phyloP scores from a whole-genome alignment of 1,140 invertebrate species.

The Coptotermes formosanus region DNA sequence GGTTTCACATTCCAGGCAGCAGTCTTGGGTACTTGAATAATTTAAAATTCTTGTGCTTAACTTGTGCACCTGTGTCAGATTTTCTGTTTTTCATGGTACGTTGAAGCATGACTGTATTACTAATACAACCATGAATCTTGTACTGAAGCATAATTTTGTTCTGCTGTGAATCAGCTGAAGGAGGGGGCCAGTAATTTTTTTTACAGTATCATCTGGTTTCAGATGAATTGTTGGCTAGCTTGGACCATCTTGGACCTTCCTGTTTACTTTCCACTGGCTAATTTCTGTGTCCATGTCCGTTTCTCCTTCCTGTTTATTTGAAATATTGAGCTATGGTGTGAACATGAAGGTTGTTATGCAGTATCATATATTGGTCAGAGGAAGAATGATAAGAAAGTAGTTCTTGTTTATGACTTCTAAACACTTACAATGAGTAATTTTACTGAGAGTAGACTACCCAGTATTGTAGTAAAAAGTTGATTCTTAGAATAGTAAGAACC shows the following conservation, averaged over 20 bases:
- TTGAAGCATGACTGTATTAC: background rate
- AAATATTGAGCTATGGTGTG: background rate
- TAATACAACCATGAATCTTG: background rate
- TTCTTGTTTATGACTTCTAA: background rate
- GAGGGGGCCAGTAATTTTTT: background rate
- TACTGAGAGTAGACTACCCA: background rate
- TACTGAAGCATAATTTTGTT: background rate
- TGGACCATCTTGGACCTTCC: background rate
- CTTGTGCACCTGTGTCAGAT: too few species aligned
- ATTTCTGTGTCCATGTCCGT: background rate
- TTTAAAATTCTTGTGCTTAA: too few species aligned
- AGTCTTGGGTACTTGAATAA: too few species aligned
- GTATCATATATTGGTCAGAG: background rate
- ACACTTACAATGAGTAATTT: background rate
- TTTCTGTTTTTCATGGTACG: background rate
- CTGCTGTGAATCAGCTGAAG: background rate
- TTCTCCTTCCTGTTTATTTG: background rate
- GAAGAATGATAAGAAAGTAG: background rate
- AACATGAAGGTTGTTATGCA: background rate
- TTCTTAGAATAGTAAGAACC: constrained; percentile 19
- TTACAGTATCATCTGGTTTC: background rate
- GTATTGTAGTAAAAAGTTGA: constrained; percentile 15
- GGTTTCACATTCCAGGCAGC: too few species aligned
- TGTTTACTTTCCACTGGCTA: background rate
- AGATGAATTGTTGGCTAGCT: background rate